Base-by-base conservation (phyloP, 2,113 vertebrate species). In the Setophaga kirtlandii region DNA sequence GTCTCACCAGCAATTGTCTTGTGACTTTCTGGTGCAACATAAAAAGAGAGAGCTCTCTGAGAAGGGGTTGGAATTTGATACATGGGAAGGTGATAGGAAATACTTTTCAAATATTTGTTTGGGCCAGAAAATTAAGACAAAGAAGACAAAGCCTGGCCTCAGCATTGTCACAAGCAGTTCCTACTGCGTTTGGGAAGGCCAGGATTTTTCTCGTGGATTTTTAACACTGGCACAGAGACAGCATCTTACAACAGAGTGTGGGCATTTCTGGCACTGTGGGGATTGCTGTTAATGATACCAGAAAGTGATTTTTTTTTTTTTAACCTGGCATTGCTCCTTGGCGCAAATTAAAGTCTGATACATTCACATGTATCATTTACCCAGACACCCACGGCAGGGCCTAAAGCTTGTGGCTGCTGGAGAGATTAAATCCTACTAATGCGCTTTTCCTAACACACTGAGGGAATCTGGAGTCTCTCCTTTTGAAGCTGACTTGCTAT, bases 391-490 rank as follows among this genome's bases (percentile, higher is more conserved):
- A 74, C 88, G 83, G 79, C 79, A 83, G 68, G 44, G 80, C 79
- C 82, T 81, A 42, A 68, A 81, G 41, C 88, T 64, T 9, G 52
- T 70, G 60, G 87, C 92, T 90, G 86, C 88, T 89, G 80, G 53
- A 90, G 76, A 58, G 80, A 68, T 63, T 92, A 93, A 97, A 97
- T 87, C 90, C 92, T 83, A 10, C 88, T 96, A 89, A 94, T 84
- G 65, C 1, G 3, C 80, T 93, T 94, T 93, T 89, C 86, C 80
- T 53, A 42, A 58, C 7, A 0, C 92, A 69, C 74, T 39, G 58
- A 59, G 86, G 80, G 63, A 67, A 92, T 92, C 89, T 94, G 93
- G 86, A 95, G 89, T 14, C 58, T 93, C 58, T 78, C 30, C 49
- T 50, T 90, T 90, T 90, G 83, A 93, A 94, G 73, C 89, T 64